A percentile compares a stretch with the other conserved stretches of the same genome.
Conservation (phyloP, 2,113 vertebrate genomes). For the Podiceps cristatus region DNA sequence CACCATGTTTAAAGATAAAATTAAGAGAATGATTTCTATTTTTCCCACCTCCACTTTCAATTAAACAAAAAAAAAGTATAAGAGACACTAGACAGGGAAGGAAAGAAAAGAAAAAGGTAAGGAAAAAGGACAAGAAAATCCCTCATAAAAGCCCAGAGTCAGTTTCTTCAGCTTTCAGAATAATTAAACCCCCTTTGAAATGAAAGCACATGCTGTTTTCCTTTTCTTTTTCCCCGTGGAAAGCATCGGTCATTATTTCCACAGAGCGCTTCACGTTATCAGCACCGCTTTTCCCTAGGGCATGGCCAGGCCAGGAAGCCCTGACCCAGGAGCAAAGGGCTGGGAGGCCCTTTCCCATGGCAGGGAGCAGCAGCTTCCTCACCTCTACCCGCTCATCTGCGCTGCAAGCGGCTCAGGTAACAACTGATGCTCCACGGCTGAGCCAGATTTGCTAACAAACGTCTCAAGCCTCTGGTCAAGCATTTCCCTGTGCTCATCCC, state of each 20-base stretch:
- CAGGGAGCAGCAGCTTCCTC: background rate
- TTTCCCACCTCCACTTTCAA: background rate
- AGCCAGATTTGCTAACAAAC: background rate
- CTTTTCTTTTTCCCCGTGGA: background rate
- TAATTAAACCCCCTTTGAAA: background rate
- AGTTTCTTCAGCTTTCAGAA: background rate
- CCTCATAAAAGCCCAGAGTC: background rate
- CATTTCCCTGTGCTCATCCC: background rate
- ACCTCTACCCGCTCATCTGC: background rate
- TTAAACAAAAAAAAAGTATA: no score
- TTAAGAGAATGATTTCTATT: background rate
- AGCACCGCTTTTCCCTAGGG: background rate
- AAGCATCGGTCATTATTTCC: background rate
- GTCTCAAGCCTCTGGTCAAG: background rate
- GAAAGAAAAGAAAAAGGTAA: background rate
- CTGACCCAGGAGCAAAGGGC: background rate
- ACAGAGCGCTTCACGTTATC: background rate
- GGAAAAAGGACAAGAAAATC: background rate
- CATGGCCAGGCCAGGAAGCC: background rate
- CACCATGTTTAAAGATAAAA: background rate
- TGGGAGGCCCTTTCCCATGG: background rate
- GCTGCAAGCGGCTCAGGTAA: background rate
- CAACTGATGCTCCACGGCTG: accelerated
- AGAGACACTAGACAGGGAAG: background rate
- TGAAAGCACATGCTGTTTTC: background rate